These are phyloP conservation scores for Chunga burmeisteri DNA, from an alignment of 2,113 vertebrate species.

Conservation along the genomic window DNA sequence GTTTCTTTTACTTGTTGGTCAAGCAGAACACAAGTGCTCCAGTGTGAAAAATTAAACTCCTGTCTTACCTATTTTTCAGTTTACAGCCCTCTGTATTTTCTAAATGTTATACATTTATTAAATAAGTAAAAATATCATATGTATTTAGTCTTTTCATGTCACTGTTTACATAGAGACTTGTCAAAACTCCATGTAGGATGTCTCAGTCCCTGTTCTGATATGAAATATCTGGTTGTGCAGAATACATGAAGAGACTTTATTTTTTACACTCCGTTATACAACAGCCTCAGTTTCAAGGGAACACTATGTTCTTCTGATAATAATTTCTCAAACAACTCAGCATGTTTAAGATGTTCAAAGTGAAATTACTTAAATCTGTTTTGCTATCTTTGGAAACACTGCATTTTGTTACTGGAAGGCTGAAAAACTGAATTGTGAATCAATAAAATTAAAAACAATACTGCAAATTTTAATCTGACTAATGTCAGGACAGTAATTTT, in stretches of 20 bases:
- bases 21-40: not conserved
- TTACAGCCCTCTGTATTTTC: not conserved
- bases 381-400: not conserved
- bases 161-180: not conserved
- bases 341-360: not conserved
- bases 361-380: not conserved
- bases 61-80: not conserved
- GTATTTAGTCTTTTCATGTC: not conserved
- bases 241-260: not conserved
- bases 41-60: not conserved
- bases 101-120: not conserved
- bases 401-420: not conserved
- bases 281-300: not conserved
- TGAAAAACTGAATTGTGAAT: not conserved
- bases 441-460: not conserved
- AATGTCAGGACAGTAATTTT: not conserved
- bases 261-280: not conserved
- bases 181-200: not conserved
- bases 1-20: not conserved
- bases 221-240: not conserved
- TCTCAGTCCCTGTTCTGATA: not conserved
- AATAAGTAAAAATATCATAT: not conserved
- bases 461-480: not conserved
- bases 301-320: not conserved
- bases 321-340: not conserved